Percentiles rank a stretch among this genome's conserved stretches.
phyloP scores from a whole-genome alignment of 2,113 vertebrate genomes.

The Dissostichus mawsoni region DNA sequence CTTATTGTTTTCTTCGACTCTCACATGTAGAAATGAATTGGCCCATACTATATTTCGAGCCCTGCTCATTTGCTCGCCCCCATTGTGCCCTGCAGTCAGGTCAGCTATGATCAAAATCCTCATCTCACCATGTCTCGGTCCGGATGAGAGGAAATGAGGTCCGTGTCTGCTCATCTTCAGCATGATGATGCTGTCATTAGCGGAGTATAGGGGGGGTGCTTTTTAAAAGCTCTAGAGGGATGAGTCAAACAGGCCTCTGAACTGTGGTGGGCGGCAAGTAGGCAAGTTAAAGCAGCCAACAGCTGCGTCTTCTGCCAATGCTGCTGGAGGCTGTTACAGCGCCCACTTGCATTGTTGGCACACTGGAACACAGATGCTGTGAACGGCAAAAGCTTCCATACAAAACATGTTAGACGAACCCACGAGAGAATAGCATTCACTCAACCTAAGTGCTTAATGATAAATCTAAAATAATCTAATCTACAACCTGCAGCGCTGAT shows the following conservation, averaged over 20 bases:
- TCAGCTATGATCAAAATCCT: slow-evolving; percentile 55
- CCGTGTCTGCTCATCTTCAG: slow-evolving; percentile 53
- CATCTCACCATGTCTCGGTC: slow-evolving; percentile 40
- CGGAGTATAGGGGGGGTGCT: slow-evolving; percentile 50
- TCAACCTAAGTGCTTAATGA: neutral
- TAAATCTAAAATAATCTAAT: neutral
- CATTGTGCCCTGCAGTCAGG: slow-evolving; percentile 24
- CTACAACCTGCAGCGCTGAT: neutral
- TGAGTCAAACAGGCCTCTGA: slow-evolving; percentile 77
- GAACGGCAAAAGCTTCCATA: neutral
- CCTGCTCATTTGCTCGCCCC: slow-evolving; percentile 15
- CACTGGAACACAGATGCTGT: slow-evolving; percentile 26
- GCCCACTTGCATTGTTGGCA: slow-evolving; percentile 33
- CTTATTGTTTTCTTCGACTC: neutral
- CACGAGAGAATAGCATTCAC: neutral
- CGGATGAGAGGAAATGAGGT: slow-evolving; percentile 73
- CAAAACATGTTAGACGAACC: slow-evolving; percentile 4
- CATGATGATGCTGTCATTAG: slow-evolving; percentile 71
- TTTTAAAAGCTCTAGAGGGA: slow-evolving; percentile 57
- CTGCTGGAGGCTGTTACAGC: slow-evolving; percentile 55
- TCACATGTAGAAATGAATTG: slow-evolving; percentile 30
- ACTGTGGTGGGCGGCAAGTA: slow-evolving; percentile 70
- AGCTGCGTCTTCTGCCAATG: slow-evolving; percentile 35
- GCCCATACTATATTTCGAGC: slow-evolving; percentile 17
- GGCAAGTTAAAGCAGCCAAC: slow-evolving; percentile 47